Evolutionary conservation across 2,113 vertebrate genomes (phyloP), one percentile per base, ranked within the genome.

Genomic region (Acanthisitta chloris): DNA sequence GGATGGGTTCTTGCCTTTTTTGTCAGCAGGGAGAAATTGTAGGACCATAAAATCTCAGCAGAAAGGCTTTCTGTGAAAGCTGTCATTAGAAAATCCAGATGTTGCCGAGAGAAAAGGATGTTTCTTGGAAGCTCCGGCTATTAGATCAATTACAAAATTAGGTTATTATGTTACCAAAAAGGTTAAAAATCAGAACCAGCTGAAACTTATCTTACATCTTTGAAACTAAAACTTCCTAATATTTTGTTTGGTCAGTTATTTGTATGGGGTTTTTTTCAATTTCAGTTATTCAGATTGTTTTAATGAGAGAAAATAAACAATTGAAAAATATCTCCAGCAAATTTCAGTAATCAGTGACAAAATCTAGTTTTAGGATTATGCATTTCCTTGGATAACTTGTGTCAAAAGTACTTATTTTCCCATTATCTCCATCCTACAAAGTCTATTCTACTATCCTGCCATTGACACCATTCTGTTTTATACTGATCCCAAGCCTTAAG

Each of bases 211-310:
- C 5, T 48, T 88, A 16, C 2, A 25, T 65, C 14, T 25, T 73
- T 69, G 40, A 77, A 84, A 31, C 1, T 1, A 18, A 52, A 62
- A 3, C 45, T 45, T 81, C n/a, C 3, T 69, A n/a, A 36, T 34
- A 34, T 40, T 72, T 62, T 67, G 3, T n/a, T 77, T 45, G 2
- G 58, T 58, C 3, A 5, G 2, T 58, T 64, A 8, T 81, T 78
- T 55, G 19, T 21, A 45, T 2, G 1, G 1, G 1, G 1, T 59
- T 38, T 2, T 33, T 72, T 69, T 69, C 5, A 31, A 16, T 69
- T 69, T 54, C 48, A 69, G 17, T 52, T 46, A 20, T 46, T 78
- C 15, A 29, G 9, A n/a, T 38, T 28, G 2, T 38, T 78, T 84
- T 64, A 84, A 58, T 25, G 4, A 33, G 58, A 54, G 3, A 58